These are phyloP conservation scores for Lagothrix lagotricha DNA, from an alignment of 2,797 vertebrate genomes.

Conservation along the genomic window DNA sequence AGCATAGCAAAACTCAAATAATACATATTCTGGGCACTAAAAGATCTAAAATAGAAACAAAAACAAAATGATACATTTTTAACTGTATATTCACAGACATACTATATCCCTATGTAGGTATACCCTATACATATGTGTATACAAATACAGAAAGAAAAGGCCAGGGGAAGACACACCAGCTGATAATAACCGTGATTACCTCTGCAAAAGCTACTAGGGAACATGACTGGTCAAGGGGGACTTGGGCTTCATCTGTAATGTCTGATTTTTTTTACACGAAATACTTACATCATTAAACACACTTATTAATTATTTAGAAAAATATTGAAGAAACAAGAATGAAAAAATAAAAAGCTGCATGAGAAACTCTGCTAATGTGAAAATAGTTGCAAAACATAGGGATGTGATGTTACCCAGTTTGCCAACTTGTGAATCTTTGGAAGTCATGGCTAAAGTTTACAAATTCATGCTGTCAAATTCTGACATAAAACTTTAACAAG, in stretches of 20 bases:
- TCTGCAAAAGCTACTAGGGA: background rate
- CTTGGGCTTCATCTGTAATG: background rate
- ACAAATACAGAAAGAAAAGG: background rate
- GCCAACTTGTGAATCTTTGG: background rate
- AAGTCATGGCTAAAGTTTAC: background rate
- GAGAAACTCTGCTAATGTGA: background rate
- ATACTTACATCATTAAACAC: background rate
- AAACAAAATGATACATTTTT: background rate
- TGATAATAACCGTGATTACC: background rate
- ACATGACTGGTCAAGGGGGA: background rate
- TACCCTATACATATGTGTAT: background rate
- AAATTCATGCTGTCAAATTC: background rate
- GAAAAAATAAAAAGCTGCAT: background rate
- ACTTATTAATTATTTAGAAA: constrained; percentile 1
- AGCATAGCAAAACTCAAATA: background rate
- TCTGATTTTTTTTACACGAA: background rate
- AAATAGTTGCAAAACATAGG: background rate
- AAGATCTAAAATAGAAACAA: constrained; percentile 13
- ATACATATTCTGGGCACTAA: constrained; percentile 3
- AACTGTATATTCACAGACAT: background rate
- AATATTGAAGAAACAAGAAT: background rate
- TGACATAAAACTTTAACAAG: background rate
- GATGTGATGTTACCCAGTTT: background rate
- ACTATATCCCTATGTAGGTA: background rate
- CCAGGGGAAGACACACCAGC: background rate